These are phyloP conservation scores for Lydus trimaculatus DNA, from an alignment of 2,888 invertebrate genomes.

Conservation along the genomic window DNA sequence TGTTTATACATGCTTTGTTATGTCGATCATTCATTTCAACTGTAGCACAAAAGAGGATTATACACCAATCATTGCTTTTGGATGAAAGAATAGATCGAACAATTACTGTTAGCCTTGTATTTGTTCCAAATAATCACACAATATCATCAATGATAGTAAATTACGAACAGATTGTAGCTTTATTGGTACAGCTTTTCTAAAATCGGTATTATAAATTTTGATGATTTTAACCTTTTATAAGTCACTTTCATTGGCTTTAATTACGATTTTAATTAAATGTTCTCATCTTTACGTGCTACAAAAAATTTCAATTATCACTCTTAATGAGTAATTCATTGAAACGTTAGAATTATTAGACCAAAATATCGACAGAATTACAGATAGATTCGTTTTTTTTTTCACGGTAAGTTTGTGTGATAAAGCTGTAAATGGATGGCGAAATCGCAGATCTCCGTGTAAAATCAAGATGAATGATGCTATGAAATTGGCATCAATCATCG, in stretches of 20 bases:
- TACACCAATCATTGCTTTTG: not conserved
- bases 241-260: not conserved
- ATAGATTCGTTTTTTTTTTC: not conserved
- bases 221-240: not conserved
- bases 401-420: not conserved
- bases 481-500: constrained; percentile 7
- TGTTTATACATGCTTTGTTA: not conserved
- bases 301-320: too few relatives aligned
- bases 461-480: constrained; percentile 6
- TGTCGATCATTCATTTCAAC: not conserved
- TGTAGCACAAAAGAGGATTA: not conserved
- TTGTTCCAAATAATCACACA: not conserved
- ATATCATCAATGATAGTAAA: not conserved
- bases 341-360: not conserved
- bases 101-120: not conserved
- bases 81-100: not conserved
- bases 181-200: not conserved
- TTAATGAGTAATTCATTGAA: not conserved
- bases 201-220: not conserved
- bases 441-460: constrained; percentile 5
- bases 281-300: too few relatives aligned
- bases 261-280: not conserved
- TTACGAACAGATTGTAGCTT: not conserved
- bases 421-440: constrained; percentile 7
- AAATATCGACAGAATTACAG: not conserved